Conservation (phyloP, 2,888 invertebrate genomes). For the Pycnomerus fuliginosus region DNA sequence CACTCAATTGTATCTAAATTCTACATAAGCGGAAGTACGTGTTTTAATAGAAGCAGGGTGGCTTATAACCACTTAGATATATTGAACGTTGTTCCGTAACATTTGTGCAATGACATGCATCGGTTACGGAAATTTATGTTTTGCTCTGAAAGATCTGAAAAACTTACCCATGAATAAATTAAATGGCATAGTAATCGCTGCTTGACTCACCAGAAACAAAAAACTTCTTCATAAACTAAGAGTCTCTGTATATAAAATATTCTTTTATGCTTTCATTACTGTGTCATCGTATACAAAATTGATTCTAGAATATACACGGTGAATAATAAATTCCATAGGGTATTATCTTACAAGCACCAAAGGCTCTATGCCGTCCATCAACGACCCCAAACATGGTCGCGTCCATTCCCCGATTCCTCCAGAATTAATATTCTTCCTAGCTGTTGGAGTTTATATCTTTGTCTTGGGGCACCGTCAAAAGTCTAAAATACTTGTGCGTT, state of each 20-base stretch:
- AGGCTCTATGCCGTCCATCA: slow-evolving; percentile 15
- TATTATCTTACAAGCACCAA: slow-evolving; percentile 18
- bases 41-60: slow-evolving; percentile 13
- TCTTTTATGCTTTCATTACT: too few relatives aligned
- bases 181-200: slow-evolving; percentile 4
- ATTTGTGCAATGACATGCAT: slow-evolving; percentile 12
- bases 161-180: slow-evolving; percentile 15
- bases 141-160: not conserved
- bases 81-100: slow-evolving; percentile 2
- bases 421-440: slow-evolving; percentile 19
- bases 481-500: slow-evolving; percentile 8
- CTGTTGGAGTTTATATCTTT: too few relatives aligned
- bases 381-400: slow-evolving; percentile 12
- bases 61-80: slow-evolving; percentile 5
- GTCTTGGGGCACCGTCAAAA: slow-evolving; percentile 15
- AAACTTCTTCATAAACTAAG: too few relatives aligned
- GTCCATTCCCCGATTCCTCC: too few relatives aligned
- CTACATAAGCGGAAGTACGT: too few relatives aligned
- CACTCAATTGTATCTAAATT: too few relatives aligned
- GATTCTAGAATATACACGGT: slow-evolving; percentile 16
- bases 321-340: slow-evolving; percentile 21
- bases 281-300: slow-evolving; percentile 10
- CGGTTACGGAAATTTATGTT: slow-evolving; percentile 9
- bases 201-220: slow-evolving; percentile 13
- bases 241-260: too few relatives aligned